Percentiles rank a stretch among this genome's conserved stretches.
phyloP scores from a whole-genome alignment of 2,113 vertebrate species.

The rat (Rattus norvegicus) region DNA sequence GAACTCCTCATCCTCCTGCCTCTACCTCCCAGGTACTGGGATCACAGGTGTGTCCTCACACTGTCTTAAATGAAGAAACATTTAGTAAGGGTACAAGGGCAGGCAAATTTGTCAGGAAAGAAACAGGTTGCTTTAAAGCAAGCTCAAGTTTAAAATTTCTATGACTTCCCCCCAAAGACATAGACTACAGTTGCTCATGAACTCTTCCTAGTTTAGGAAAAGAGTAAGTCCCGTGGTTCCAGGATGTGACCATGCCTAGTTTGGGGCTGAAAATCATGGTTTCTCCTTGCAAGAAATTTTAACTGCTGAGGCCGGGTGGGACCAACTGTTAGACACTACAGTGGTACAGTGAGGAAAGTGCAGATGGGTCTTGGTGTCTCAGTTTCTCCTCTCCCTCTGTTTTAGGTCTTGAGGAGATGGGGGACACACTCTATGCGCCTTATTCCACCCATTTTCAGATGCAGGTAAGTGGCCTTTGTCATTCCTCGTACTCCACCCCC shows the following conservation, averaged over 20 bases:
- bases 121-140: background rate
- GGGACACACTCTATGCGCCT: constrained; percentile 59
- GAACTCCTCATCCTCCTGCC: background rate
- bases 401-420: constrained; percentile 67
- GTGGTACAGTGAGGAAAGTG: fast-evolving
- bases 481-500: fast-evolving
- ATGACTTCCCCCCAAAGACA: background rate
- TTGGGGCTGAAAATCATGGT: too few species aligned
- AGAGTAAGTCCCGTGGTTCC: too few species aligned
- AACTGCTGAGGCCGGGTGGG: background rate
- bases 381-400: constrained; percentile 29
- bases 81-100: background rate
- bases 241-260: background rate
- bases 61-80: background rate
- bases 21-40: background rate
- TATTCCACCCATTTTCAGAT: constrained; percentile 86
- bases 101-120: background rate
- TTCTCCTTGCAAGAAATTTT: background rate
- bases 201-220: background rate
- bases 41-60: background rate
- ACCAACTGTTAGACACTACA: background rate
- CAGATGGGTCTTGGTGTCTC: background rate
- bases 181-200: background rate
- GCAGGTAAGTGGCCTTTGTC: constrained; percentile 80
- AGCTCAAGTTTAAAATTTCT: background rate